Percentiles rank a stretch among this genome's conserved stretches.
These are phyloP conservation scores for Thunnus thynnus DNA, from an alignment of 2,113 vertebrate species.

Conservation along the genomic window DNA sequence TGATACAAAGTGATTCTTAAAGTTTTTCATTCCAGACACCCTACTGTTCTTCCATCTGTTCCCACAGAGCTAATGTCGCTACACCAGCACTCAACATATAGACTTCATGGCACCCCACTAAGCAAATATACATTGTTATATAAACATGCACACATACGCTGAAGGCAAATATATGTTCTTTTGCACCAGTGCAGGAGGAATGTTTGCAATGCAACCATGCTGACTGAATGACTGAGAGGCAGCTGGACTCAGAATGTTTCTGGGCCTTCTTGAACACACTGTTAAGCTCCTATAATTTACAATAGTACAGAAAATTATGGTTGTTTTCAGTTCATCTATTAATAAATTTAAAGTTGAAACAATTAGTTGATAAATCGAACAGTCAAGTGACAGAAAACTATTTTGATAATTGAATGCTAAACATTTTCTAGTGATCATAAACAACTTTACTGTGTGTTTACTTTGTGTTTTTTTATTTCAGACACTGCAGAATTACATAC, in stretches of 20 bases:
- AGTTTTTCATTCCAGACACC: conserved; percentile 56
- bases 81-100: conserved; percentile 44
- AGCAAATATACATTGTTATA: conserved; percentile 74
- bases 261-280: not conserved
- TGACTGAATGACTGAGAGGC: conserved; percentile 31
- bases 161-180: conserved; percentile 69
- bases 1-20: conserved; percentile 53
- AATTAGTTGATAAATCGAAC: not conserved
- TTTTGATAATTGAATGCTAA: not conserved
- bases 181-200: conserved; percentile 43
- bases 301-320: not conserved
- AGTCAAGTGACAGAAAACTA: not conserved
- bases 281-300: not conserved
- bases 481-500: no score
- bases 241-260: conserved; percentile 3
- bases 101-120: conserved; percentile 56
- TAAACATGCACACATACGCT: conserved; percentile 58
- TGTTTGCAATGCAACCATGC: conserved; percentile 57
- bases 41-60: conserved; percentile 73
- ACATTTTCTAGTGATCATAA: no score
- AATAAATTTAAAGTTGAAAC: not conserved
- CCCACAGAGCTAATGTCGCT: conserved; percentile 62
- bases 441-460: no score
- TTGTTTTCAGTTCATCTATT: not conserved
- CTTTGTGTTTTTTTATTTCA: no score